phyloP scores from a whole-genome alignment of 2,888 invertebrate genomes.

The Teleiodes luculella region DNA sequence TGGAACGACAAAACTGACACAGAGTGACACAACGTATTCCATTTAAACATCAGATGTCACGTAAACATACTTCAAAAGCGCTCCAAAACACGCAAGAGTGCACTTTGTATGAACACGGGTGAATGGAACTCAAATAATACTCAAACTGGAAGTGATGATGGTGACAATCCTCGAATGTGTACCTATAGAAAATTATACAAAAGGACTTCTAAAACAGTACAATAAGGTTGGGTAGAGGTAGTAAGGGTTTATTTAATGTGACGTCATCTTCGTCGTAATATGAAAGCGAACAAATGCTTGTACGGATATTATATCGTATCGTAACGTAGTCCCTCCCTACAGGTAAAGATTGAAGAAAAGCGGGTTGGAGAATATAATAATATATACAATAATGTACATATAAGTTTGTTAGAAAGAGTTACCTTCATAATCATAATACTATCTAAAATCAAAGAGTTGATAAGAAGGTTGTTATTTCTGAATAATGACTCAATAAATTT shows the following conservation, averaged over 20 bases:
- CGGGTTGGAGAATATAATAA: no score
- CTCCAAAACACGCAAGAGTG: slow-evolving; percentile 36
- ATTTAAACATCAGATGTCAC: slow-evolving; percentile 38
- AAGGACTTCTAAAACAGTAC: slow-evolving; percentile 1
- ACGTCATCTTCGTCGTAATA: not conserved
- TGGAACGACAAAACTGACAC: slow-evolving; percentile 27
- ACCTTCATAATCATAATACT: no score
- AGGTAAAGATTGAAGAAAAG: no score
- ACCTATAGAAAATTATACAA: not conserved
- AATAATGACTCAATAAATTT: no score
- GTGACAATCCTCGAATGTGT: slow-evolving; percentile 14
- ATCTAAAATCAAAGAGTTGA: no score
- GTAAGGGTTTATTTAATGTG: slow-evolving; percentile 3
- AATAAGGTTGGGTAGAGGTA: not conserved
- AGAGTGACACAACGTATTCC: slow-evolving; percentile 46
- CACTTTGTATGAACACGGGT: slow-evolving; percentile 24
- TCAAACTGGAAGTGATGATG: slow-evolving; percentile 21
- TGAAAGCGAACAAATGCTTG: no score
- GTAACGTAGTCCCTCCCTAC: no score
- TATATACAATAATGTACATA: no score
- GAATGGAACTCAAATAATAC: slow-evolving; percentile 12
- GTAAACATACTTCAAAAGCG: slow-evolving; percentile 46
- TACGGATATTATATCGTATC: no score
- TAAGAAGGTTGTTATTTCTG: no score
- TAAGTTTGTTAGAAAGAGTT: no score